Conservation (phyloP, 2,888 invertebrate species). For the Drosophila demipolita region DNA sequence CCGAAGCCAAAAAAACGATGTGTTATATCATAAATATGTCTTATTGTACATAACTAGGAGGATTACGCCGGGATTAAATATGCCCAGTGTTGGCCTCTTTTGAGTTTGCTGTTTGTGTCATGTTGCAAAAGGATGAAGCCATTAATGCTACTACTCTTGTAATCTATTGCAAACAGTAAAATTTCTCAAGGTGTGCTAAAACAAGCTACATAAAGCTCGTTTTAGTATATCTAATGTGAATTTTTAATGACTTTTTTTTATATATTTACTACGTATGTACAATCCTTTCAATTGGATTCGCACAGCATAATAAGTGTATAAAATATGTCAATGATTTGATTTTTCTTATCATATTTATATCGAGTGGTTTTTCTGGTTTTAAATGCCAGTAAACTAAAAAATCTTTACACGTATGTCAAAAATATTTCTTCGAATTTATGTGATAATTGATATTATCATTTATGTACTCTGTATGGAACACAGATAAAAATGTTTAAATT, state of each 20-base stretch:
- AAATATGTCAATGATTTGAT: not conserved
- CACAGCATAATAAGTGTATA: not conserved
- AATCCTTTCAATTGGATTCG: constrained; percentile 7
- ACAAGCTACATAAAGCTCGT: not conserved
- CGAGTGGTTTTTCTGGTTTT: not conserved
- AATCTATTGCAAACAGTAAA: constrained; percentile 18
- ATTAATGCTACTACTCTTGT: not conserved
- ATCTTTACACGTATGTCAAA: not conserved
- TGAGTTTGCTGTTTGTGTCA: constrained; percentile 34
- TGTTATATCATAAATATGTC: constrained; percentile 50
- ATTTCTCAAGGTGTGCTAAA: constrained; percentile 2
- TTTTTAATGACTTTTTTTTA: constrained; percentile 7
- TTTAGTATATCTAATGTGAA: constrained; percentile 9
- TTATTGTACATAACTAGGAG: constrained; percentile 46
- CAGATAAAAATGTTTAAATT: too few species aligned
- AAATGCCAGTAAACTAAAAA: not conserved
- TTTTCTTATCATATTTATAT: not conserved
- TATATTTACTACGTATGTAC: not conserved
- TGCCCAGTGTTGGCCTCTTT: constrained; percentile 28
- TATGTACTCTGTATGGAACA: not conserved
- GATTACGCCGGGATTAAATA: constrained; percentile 19
- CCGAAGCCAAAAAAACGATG: constrained; percentile 34
- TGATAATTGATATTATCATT: not conserved
- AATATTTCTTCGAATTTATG: not conserved
- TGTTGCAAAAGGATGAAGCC: constrained; percentile 6